Conservation (phyloP, 1,140 invertebrate species). For the Euura lappo region DNA sequence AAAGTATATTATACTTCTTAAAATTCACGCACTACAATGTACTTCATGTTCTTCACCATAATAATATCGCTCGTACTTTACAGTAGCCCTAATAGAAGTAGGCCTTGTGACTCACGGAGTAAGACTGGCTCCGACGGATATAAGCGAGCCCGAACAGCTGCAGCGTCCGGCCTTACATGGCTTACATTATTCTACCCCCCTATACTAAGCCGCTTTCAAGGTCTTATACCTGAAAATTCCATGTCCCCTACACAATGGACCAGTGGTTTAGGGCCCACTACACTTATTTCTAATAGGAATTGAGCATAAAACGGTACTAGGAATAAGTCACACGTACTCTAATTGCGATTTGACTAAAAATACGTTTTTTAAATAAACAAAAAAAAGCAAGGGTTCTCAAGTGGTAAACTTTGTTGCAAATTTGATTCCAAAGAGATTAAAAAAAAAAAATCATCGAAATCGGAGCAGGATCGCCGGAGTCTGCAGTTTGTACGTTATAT, state of each 20-base stretch:
- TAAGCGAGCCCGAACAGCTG: neutral
- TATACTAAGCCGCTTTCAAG: neutral
- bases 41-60: neutral
- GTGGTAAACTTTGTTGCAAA: neutral
- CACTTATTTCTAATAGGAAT: neutral
- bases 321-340: neutral
- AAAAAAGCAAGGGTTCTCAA: neutral
- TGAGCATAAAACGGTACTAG: neutral
- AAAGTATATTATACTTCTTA: neutral
- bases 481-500: no score
- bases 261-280: neutral
- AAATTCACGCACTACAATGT: neutral
- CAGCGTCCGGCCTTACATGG: no score
- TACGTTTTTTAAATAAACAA: neutral
- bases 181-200: neutral
- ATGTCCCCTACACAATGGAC: neutral
- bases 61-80: neutral
- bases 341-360: neutral
- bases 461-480: no score
- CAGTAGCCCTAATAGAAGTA: neutral
- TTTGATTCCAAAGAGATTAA: conserved; percentile 3
- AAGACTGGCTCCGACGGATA: neutral
- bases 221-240: neutral
- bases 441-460: neutral
- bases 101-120: neutral